These are phyloP conservation scores for Mimumesa dahlbomi DNA, from an alignment of 2,888 invertebrate genomes.

Conservation along the genomic window DNA sequence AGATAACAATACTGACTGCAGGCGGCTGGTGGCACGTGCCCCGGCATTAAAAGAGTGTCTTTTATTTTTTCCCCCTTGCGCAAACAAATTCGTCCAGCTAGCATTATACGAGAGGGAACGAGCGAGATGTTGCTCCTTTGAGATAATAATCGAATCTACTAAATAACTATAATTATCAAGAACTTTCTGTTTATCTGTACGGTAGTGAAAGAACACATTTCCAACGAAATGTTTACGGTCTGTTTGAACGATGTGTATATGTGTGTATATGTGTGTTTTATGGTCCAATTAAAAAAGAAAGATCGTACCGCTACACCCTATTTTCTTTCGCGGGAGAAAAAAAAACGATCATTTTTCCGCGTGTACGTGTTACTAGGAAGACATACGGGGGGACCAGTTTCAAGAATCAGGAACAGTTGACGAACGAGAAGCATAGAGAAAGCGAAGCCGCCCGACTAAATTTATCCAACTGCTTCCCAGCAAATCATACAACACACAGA, in stretches of 20 bases:
- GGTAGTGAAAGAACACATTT: too few relatives aligned
- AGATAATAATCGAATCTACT: too few relatives aligned
- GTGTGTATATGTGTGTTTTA: too few relatives aligned
- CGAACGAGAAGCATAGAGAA: constrained; percentile 29
- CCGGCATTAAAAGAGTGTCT: background rate
- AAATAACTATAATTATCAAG: too few relatives aligned
- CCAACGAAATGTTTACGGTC: too few relatives aligned
- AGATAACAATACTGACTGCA: constrained; percentile 47
- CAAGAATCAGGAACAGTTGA: constrained; percentile 28
- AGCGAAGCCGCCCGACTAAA: constrained; percentile 22
- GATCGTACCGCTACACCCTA: constrained; percentile 9
- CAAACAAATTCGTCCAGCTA: constrained; percentile 27
- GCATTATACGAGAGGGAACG: too few relatives aligned
- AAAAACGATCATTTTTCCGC: constrained; percentile 26
- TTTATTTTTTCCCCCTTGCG: background rate
- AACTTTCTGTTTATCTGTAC: too few relatives aligned
- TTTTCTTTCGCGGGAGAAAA: constrained; percentile 10
- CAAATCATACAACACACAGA: too few relatives aligned
- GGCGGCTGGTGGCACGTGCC: constrained; percentile 37
- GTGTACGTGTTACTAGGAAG: constrained; percentile 5
- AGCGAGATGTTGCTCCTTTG: too few relatives aligned
- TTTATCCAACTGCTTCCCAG: constrained; percentile 17
- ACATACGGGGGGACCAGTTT: constrained; percentile 40
- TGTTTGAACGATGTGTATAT: too few relatives aligned
- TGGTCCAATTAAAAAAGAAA: too few relatives aligned